A percentile compares a stretch with the other conserved stretches of the same genome.
These are phyloP conservation scores for Gymnothorax javanicus DNA, from an alignment of 2,797 vertebrate genomes.

Conservation along the genomic window DNA sequence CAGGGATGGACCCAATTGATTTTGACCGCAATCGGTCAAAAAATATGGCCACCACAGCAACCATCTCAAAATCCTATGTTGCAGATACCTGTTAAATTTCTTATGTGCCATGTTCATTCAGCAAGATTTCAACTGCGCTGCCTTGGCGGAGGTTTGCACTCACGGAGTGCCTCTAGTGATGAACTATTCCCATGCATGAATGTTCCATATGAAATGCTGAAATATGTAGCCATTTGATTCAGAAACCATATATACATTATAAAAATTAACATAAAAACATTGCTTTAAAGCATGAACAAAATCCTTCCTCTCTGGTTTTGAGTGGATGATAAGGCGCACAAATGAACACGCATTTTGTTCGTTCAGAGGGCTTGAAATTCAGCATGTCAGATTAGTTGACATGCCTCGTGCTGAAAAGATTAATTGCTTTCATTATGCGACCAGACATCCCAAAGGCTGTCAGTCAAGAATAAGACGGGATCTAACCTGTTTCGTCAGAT, in stretches of 20 bases:
- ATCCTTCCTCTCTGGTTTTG: neutral
- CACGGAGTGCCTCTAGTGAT: no score
- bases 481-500: neutral
- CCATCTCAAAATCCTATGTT: no score
- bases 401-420: neutral
- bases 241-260: neutral
- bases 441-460: neutral
- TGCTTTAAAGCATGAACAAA: neutral
- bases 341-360: neutral
- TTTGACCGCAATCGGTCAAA: no score
- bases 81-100: no score
- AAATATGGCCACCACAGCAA: no score
- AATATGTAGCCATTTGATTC: neutral
- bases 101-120: no score
- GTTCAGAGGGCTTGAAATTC: neutral
- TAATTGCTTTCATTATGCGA: constrained; percentile 19
- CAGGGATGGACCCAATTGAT: no score
- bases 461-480: constrained; percentile 16
- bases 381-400: neutral
- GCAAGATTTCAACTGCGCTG: no score
- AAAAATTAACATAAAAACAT: neutral
- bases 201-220: neutral
- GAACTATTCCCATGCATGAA: no score
- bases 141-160: no score
- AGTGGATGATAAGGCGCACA: neutral